Percentiles rank a stretch among this genome's conserved stretches.
phyloP scores from a whole-genome alignment of 2,888 invertebrate species.

The Papilio demoleus region DNA sequence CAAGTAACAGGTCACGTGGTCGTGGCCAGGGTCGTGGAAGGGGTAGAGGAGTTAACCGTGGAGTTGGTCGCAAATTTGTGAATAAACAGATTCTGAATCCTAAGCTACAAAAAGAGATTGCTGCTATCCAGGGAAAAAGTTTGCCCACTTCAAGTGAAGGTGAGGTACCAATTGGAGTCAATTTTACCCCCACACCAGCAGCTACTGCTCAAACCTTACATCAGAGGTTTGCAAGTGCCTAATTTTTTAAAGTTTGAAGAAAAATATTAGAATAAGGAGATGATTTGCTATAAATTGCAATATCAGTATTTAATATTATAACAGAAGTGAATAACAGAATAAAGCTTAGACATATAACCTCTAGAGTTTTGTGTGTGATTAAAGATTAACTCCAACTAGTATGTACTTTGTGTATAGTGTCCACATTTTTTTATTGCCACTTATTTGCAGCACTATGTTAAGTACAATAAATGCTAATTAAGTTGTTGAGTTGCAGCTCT shows the following conservation, averaged over 20 bases:
- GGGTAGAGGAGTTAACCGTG: conserved; percentile 66
- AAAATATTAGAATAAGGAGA: background rate
- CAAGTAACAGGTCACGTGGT: conserved; percentile 61
- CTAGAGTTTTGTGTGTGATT: conserved; percentile 25
- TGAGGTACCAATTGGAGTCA: conserved; percentile 56
- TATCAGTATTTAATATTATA: conserved; percentile 26
- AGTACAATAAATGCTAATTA: too few relatives aligned
- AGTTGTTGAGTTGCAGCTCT: too few relatives aligned
- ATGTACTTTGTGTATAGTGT: background rate
- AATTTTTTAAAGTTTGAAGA: conserved; percentile 39
- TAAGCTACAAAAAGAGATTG: conserved; percentile 76
- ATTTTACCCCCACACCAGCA: conserved; percentile 45
- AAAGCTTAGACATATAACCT: conserved; percentile 11
- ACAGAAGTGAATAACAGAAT: conserved; percentile 26
- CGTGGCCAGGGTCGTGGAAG: conserved; percentile 60
- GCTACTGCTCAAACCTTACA: conserved; percentile 73
- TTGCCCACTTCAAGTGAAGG: conserved; percentile 48
- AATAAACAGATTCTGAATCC: conserved; percentile 73
- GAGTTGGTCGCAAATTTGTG: conserved; percentile 68
- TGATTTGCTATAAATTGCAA: conserved; percentile 4
- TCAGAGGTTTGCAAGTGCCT: conserved; percentile 73
- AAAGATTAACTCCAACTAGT: conserved; percentile 1
- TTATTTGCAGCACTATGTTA: background rate
- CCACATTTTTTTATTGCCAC: background rate
- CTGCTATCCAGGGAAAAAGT: conserved; percentile 72